Evolutionary conservation across 2,888 invertebrate species (phyloP).

Genomic region (Laspeyria flexula): DNA sequence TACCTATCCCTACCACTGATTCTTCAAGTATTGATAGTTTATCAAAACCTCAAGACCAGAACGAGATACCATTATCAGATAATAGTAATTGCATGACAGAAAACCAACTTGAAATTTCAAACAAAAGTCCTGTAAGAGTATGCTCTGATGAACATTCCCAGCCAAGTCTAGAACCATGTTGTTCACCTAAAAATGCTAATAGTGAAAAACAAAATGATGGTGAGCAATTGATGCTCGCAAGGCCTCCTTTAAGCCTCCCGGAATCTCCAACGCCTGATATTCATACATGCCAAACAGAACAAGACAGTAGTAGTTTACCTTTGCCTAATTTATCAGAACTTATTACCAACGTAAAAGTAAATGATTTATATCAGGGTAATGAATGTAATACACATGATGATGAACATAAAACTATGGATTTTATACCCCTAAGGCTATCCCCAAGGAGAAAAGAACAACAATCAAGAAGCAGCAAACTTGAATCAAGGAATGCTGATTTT

Average conservation of each 20-base stretch:
- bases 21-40: conserved; percentile 47
- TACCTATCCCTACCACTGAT: conserved; percentile 43
- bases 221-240: conserved; percentile 24
- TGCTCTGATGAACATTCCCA: conserved; percentile 37
- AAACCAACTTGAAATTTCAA: conserved; percentile 2
- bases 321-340: conserved; percentile 3
- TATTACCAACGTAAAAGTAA: conserved; percentile 7
- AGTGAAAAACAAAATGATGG: conserved; percentile 14
- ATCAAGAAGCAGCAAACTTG: conserved; percentile 1
- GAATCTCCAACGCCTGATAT: conserved; percentile 19
- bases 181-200: conserved; percentile 10
- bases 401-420: conserved; percentile 11
- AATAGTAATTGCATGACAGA: conserved; percentile 24
- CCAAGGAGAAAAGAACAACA: conserved; percentile 4
- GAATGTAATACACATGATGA: conserved; percentile 13
- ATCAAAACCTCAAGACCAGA: conserved; percentile 37
- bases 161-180: conserved; percentile 17
- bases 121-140: conserved; percentile 16
- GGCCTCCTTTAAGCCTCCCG: conserved; percentile 21
- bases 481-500: background rate
- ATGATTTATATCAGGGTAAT: conserved; percentile 20
- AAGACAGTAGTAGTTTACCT: conserved; percentile 20
- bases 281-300: conserved; percentile 26
- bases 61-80: conserved; percentile 17
- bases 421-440: conserved; percentile 12